Percentiles rank a stretch among this genome's conserved stretches.
phyloP scores from a whole-genome alignment of 1,140 invertebrate genomes.

The Acromyrmex echinatior region DNA sequence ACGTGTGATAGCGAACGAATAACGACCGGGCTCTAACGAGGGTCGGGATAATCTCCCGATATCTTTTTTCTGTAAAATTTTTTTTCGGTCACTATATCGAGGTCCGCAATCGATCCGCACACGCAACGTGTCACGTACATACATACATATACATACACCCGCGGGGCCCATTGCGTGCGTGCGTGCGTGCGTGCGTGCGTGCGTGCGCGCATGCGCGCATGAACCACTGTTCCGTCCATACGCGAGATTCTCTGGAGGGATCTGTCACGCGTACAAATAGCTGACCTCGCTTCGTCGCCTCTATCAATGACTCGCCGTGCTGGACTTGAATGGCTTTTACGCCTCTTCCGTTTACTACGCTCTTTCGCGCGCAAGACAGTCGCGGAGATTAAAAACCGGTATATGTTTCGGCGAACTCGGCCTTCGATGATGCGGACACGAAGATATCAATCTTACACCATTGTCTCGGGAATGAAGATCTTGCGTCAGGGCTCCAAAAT shows the following conservation, averaged over 20 bases:
- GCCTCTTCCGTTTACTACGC: slow-evolving; percentile 80
- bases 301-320: slow-evolving; percentile 84
- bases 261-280: slow-evolving; percentile 87
- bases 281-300: slow-evolving; percentile 86
- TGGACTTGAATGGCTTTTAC: slow-evolving; percentile 83
- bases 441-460: not conserved
- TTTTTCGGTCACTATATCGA: slow-evolving; percentile 39
- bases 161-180: not conserved
- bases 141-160: slow-evolving; percentile 17
- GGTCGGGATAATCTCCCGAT: slow-evolving; percentile 46
- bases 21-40: slow-evolving; percentile 58
- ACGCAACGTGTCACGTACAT: slow-evolving; percentile 50
- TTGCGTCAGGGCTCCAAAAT: not conserved
- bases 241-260: slow-evolving; percentile 83
- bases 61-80: slow-evolving; percentile 37
- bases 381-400: slow-evolving; percentile 54
- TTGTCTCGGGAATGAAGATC: slow-evolving; percentile 15
- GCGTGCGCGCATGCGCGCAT: slow-evolving; percentile 44
- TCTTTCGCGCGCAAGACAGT: slow-evolving; percentile 71
- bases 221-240: slow-evolving; percentile 69
- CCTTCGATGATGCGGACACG: not conserved
- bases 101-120: slow-evolving; percentile 53
- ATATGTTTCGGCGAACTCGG: slow-evolving; percentile 32
- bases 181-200: not conserved
- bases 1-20: slow-evolving; percentile 39